A percentile compares a stretch with the other conserved stretches of the same genome.
Conservation (phyloP, 2,113 vertebrate genomes). For the Corythaeola cristata region DNA sequence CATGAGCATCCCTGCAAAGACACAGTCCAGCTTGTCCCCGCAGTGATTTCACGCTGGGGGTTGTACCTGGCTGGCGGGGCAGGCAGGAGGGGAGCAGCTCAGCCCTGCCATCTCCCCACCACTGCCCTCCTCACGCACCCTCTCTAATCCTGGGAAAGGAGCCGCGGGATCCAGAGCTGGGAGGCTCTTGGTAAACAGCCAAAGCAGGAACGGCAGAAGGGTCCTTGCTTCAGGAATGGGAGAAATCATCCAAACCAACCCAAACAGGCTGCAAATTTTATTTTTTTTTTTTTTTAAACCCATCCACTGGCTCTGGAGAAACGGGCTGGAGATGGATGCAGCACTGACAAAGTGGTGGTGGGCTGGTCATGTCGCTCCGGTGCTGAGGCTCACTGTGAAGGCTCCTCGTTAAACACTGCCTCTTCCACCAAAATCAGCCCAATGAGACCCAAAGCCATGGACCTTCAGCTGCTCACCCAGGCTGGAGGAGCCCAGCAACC, state of each 20-base stretch:
- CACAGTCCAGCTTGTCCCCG: background rate
- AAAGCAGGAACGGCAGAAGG: background rate
- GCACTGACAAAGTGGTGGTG: background rate
- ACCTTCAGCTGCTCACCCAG: background rate
- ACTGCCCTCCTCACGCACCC: background rate
- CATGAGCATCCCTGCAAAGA: background rate
- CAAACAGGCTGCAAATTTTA: background rate
- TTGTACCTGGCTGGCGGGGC: background rate
- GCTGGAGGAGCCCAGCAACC: background rate
- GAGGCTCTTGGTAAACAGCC: background rate
- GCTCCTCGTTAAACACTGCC: background rate
- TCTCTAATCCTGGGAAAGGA: background rate
- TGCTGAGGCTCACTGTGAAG: background rate
- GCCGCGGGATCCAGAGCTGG: fast-evolving
- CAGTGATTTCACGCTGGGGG: fast-evolving
- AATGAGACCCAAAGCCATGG: background rate
- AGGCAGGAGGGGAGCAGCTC: background rate
- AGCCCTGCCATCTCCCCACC: fast-evolving
- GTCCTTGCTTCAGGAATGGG: background rate
- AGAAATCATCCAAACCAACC: background rate
- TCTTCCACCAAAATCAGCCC: background rate
- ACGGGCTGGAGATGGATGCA: background rate
- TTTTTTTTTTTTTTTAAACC: background rate
- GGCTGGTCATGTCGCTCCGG: background rate
- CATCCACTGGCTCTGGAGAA: background rate